These are phyloP conservation scores for Planiliza haematocheilus DNA, from an alignment of 2,113 vertebrate species.

Conservation along the genomic window DNA sequence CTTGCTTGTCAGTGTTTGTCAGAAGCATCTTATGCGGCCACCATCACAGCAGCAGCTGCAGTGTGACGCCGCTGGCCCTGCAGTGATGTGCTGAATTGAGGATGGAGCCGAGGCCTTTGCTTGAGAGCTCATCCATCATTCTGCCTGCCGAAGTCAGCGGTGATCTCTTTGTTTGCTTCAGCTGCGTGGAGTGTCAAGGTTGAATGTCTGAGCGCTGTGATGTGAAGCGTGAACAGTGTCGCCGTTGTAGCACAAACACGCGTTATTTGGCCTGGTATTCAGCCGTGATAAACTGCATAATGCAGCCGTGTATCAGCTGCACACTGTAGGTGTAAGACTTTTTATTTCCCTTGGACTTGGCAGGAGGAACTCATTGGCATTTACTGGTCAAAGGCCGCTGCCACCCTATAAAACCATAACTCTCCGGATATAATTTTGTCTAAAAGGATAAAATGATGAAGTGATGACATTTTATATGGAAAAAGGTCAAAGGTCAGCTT, in stretches of 20 bases:
- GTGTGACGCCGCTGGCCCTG: conserved; percentile 7
- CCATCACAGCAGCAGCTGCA: conserved; percentile 20
- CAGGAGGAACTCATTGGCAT: no score
- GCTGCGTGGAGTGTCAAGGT: conserved; percentile 43
- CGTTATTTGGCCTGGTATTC: conserved; percentile 11
- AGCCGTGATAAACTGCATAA: not conserved
- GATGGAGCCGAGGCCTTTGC: conserved; percentile 30
- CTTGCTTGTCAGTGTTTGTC: conserved; percentile 23
- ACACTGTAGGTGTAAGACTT: not conserved
- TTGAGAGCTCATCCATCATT: conserved; percentile 65
- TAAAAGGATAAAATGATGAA: no score
- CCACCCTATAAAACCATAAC: no score
- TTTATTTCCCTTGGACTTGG: no score
- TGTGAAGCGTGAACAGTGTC: conserved; percentile 31
- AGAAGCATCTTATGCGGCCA: not conserved
- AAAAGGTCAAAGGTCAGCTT: no score
- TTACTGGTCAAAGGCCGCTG: no score
- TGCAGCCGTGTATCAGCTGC: conserved; percentile 6
- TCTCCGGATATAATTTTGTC: no score
- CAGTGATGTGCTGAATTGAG: conserved; percentile 23
- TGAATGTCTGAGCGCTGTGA: conserved; percentile 42
- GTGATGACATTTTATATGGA: no score
- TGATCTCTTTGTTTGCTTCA: conserved; percentile 56
- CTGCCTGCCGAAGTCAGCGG: conserved; percentile 38
- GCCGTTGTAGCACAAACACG: conserved; percentile 3